Base-by-base conservation (phyloP, 2,888 invertebrate genomes). In the Lycia hirtaria region DNA sequence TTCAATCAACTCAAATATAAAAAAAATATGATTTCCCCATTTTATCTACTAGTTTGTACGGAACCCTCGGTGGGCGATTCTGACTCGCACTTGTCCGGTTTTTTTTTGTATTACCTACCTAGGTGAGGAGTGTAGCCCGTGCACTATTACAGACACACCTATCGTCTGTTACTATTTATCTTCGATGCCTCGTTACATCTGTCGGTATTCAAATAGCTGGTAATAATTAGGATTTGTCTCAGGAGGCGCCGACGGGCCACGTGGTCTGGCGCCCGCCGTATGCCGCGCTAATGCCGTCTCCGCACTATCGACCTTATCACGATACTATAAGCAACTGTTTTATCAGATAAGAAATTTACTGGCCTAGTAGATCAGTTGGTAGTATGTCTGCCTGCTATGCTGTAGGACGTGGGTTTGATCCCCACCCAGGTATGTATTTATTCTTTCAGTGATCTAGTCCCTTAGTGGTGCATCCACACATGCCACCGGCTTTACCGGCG, bases 221-320 rank as follows among this genome's bases (percentile, higher is more conserved):
- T 10, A 41, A 41, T 47, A 41, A 57, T 51, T 41, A 48, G 56
- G 47, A 57, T 52, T 57, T 47, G 57, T 52, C 47, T 48, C 49
- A 15, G 37, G 40, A 44, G 60, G 60, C 60, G 60, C 56, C 60
- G 26, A 28, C 40, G 32, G 7, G 17, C 40, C 41, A 53, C 56
- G 52, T 53, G 49, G 52, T 24, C 17, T 1, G 57, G 57, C 57
- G 52, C 57, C 57, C 6, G 45, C 19, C 56, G 52, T 44, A 51
- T 41, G 40, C 41, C 48, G 37, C 52, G 37, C 24, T 55, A 26
- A 37, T 5, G 45, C 35, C 28, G 17, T 12, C 47, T 48, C 7
- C 30, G 30, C 24, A 54, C 38, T 44, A 51, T 49, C 41, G 26
- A 4, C 14, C 3, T 44, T 58, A 48, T 48, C 38, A 22, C 14